These are phyloP conservation scores for Cephus rjabovi DNA, from an alignment of 2,888 invertebrate species.

Conservation along the genomic window DNA sequence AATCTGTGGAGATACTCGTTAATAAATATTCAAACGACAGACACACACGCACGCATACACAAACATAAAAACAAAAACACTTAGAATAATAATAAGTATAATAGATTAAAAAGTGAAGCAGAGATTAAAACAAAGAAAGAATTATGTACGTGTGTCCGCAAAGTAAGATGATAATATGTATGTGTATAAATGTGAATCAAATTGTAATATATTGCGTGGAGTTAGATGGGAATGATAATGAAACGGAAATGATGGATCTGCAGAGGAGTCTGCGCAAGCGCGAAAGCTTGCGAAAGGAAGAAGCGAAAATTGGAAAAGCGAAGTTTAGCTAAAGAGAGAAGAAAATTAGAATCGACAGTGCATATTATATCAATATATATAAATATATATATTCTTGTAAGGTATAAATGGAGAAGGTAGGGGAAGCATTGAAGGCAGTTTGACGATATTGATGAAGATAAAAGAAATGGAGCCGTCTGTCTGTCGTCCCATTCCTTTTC, in stretches of 20 bases:
- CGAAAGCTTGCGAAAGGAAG: constrained; percentile 10
- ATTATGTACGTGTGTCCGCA: constrained; percentile 20
- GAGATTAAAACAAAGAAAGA: constrained; percentile 6
- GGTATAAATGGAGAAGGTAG: constrained; percentile 20
- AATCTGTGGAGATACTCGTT: neutral
- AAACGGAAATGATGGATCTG: neutral
- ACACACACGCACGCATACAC: neutral
- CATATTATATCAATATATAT: constrained; percentile 32
- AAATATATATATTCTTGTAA: constrained; percentile 43
- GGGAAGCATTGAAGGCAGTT: constrained; percentile 14
- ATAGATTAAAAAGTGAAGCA: neutral
- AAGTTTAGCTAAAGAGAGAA: constrained; percentile 17
- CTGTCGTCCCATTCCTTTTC: neutral
- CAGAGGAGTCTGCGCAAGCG: neutral
- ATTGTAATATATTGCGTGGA: constrained; percentile 57
- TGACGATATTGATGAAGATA: constrained; percentile 10
- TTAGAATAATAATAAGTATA: constrained; percentile 1
- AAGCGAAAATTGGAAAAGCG: constrained; percentile 16
- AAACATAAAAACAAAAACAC: constrained; percentile 9
- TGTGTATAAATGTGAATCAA: constrained; percentile 60
- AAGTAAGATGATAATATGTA: constrained; percentile 39
- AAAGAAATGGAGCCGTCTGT: neutral
- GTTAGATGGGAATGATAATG: constrained; percentile 4
- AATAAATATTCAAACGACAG: neutral
- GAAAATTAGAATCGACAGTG: constrained; percentile 30